These are phyloP conservation scores for Thamnaconus septentrionalis DNA, from an alignment of 2,113 vertebrate species.

Conservation along the genomic window DNA sequence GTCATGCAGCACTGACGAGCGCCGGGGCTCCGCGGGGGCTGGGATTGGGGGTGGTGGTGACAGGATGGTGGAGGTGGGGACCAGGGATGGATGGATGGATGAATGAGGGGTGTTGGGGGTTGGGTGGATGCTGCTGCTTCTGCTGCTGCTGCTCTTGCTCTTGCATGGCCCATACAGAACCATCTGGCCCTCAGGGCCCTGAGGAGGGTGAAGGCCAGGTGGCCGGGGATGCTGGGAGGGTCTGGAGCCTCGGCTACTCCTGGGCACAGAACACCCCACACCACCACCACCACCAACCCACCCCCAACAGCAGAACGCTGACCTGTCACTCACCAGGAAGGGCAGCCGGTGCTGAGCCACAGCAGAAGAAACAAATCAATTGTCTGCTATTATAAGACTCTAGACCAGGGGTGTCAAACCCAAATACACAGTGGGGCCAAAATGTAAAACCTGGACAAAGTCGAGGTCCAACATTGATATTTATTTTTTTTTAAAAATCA, in stretches of 20 bases:
- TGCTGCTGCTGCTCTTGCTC: slow-evolving; percentile 31
- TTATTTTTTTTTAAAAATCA: no score
- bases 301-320: slow-evolving; percentile 22
- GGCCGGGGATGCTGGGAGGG: slow-evolving; percentile 60
- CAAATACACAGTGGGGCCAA: no score
- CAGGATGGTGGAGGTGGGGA: slow-evolving; percentile 56
- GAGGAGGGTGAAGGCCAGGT: slow-evolving; percentile 73
- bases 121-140: slow-evolving; percentile 42
- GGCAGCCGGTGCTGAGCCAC: neutral
- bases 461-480: no score
- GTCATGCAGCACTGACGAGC: slow-evolving; percentile 74
- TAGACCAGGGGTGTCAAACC: no score
- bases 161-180: slow-evolving; percentile 63
- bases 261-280: slow-evolving; percentile 27
- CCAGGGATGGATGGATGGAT: slow-evolving; percentile 46
- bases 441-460: no score
- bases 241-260: slow-evolving; percentile 27
- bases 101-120: slow-evolving; percentile 51
- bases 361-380: no score
- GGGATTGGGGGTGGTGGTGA: slow-evolving; percentile 26
- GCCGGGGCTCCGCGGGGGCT: slow-evolving; percentile 49
- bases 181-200: slow-evolving; percentile 71
- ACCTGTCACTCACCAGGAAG: slow-evolving; percentile 32
- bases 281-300: slow-evolving; percentile 3
- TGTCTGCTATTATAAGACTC: no score